Conservation (phyloP, 2,113 vertebrate species). For the Apus apus region DNA sequence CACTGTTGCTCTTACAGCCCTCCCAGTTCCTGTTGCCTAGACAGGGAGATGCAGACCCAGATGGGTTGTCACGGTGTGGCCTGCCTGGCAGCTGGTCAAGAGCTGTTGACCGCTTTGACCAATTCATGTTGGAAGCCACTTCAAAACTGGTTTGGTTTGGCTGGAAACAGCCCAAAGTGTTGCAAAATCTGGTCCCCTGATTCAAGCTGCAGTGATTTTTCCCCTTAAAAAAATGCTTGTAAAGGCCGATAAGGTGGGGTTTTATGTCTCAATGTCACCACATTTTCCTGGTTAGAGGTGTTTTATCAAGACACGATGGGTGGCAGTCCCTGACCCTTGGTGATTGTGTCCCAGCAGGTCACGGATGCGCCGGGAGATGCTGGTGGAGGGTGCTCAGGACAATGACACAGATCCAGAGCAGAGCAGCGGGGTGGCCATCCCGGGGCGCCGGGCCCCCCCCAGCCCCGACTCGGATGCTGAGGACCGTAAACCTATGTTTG, state of each 20-base stretch:
- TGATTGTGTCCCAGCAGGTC: constrained; percentile 80
- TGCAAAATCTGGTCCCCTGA: background rate
- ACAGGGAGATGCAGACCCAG: background rate
- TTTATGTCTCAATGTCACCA: accelerated
- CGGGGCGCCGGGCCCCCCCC: constrained; percentile 53
- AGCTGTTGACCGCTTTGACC: background rate
- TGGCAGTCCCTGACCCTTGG: accelerated
- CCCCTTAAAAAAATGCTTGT: accelerated
- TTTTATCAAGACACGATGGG: accelerated
- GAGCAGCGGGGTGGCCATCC: constrained; percentile 40
- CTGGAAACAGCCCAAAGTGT: background rate
- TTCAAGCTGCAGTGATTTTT: background rate
- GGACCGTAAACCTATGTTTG: constrained; percentile 78
- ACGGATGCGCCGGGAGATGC: constrained; percentile 94
- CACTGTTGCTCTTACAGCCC: background rate
- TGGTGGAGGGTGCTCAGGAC: constrained; percentile 91
- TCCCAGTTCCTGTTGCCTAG: background rate
- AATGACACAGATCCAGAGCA: constrained; percentile 89
- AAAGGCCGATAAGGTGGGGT: background rate
- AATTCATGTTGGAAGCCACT: background rate
- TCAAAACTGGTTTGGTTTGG: background rate
- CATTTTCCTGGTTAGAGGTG: accelerated
- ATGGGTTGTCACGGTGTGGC: accelerated
- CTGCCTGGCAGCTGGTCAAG: background rate
- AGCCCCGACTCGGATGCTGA: constrained; percentile 87